Evolutionary conservation across 1,140 invertebrate genomes (phyloP), one percentile per base, ranked within the genome.

Genomic region (Saccostrea glomerata): DNA sequence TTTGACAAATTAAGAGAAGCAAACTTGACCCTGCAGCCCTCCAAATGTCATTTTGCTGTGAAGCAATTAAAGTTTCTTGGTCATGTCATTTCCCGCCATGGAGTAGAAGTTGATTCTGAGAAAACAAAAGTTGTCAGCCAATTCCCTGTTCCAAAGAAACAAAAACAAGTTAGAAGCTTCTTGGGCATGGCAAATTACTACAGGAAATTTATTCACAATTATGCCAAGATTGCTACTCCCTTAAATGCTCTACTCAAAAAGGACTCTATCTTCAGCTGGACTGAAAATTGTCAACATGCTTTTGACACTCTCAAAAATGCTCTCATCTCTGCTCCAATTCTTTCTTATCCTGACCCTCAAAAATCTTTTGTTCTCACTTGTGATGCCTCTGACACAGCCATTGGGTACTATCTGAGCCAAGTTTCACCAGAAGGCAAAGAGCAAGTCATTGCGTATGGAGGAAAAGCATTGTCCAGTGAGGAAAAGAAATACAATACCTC

Each of bases 361-460:
- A 91, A 90, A 70, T 30, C 63, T 47, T 92, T 93, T 55, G 90
- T 89, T 13, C 70, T 93, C 23, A 56, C 89, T 47, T 87, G 88
- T 40, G 92, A 93, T 90, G 92, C 91, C 12, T 91, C 89, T 23
- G 88, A 30, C 15, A 20, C 93, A 91, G 12, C 91, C 90, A 77
- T 92, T 90, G 55, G 85, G 47, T 84, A 88, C n/a, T n/a, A n/a
- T n/a, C n/a, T n/a, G n/a, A n/a, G n/a, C n/a, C n/a, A n/a, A n/a
- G n/a, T n/a, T n/a, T n/a, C n/a, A n/a, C n/a, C n/a, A n/a, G n/a
- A n/a, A n/a, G n/a, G n/a, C n/a, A n/a, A n/a, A n/a, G n/a, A n/a
- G n/a, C n/a, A n/a, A n/a, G n/a, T n/a, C n/a, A n/a, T n/a, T n/a
- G n/a, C n/a, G n/a, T n/a, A n/a, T n/a, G n/a, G n/a, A n/a, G n/a